Evolutionary conservation across 1,140 invertebrate species (phyloP).

Genomic region (Drosophila punjabiensis): DNA sequence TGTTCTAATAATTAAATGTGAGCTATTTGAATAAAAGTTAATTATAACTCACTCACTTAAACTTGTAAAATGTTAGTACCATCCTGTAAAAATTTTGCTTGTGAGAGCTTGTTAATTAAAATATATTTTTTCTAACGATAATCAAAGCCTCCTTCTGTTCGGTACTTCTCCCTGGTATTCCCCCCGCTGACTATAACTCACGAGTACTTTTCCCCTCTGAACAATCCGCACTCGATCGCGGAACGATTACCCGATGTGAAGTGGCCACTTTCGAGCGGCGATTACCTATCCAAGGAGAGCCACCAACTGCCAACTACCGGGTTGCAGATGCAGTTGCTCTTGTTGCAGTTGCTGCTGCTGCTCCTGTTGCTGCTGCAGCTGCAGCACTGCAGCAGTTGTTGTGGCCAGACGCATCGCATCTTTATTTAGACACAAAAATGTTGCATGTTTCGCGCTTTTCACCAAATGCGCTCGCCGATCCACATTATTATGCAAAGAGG

Average conservation of each 20-base stretch:
- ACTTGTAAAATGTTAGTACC: neutral
- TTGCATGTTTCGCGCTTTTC: conserved; percentile 82
- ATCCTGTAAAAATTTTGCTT: neutral
- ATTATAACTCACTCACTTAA: too few relatives aligned
- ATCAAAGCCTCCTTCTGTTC: conserved; percentile 8
- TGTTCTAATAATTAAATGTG: neutral
- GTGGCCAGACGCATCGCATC: conserved; percentile 72
- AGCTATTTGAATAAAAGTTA: neutral
- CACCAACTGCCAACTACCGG: conserved; percentile 70
- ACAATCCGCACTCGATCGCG: conserved; percentile 24
- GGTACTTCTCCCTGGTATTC: neutral
- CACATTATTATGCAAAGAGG: conserved; percentile 84
- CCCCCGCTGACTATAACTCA: too few relatives aligned
- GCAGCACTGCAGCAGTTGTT: conserved; percentile 28
- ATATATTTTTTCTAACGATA: conserved; percentile 2
- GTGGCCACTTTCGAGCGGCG: conserved; percentile 47
- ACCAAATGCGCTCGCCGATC: conserved; percentile 78
- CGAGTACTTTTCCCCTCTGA: conserved; percentile 16
- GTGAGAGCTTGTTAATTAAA: neutral
- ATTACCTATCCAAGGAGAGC: conserved; percentile 25
- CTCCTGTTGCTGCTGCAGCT: conserved; percentile 10
- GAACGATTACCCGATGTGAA: conserved; percentile 47
- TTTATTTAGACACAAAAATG: conserved; percentile 83
- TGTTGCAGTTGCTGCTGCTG: conserved; percentile 10
- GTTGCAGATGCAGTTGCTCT: conserved; percentile 55